These are phyloP conservation scores for Dromius quadrimaculatus DNA, from an alignment of 2,888 invertebrate genomes.

Conservation along the genomic window DNA sequence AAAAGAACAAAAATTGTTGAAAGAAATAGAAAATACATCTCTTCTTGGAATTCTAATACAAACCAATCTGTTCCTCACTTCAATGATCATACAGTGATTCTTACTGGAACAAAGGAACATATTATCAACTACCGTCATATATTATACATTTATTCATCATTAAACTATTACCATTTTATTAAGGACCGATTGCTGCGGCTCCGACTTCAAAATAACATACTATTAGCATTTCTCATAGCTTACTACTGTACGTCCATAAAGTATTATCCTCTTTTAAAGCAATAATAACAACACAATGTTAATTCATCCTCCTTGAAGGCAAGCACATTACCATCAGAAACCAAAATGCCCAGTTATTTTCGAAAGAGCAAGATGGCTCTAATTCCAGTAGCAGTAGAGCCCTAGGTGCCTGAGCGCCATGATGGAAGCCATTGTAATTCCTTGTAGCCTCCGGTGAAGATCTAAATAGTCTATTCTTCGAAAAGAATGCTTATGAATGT, in stretches of 20 bases:
- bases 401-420: not conserved
- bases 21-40: too few relatives aligned
- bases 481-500: not conserved
- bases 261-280: not conserved
- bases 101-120: too few relatives aligned
- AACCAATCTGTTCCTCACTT: too few relatives aligned
- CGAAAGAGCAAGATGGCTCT: not conserved
- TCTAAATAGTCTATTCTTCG: not conserved
- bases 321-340: conserved; percentile 17
- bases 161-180: too few relatives aligned
- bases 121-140: too few relatives aligned
- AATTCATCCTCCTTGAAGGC: not conserved
- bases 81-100: too few relatives aligned
- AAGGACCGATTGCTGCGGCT: too few relatives aligned
- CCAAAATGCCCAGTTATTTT: not conserved
- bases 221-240: conserved; percentile 22
- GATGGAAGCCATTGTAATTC: conserved; percentile 18
- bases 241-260: conserved; percentile 4
- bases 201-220: conserved; percentile 14
- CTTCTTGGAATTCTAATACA: too few relatives aligned
- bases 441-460: conserved; percentile 6
- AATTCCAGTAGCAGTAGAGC: conserved; percentile 24
- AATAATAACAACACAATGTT: conserved; percentile 2
- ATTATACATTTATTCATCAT: too few relatives aligned
- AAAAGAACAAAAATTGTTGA: too few relatives aligned